Evolutionary conservation across 2,888 invertebrate species (phyloP), one percentile per base, ranked within the genome.

Genomic region (Dorcus hopei): DNA sequence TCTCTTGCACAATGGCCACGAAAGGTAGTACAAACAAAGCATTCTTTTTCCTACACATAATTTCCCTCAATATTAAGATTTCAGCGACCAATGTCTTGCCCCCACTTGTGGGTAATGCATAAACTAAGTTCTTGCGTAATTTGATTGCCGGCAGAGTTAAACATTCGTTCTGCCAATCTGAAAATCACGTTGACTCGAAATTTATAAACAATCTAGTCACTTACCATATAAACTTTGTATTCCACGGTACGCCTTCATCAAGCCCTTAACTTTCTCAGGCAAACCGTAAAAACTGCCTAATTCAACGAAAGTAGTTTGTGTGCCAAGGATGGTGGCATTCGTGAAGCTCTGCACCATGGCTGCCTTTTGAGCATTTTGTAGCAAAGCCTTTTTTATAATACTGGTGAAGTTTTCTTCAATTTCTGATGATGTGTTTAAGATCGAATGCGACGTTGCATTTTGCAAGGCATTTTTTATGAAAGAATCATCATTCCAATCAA

Each of bases 31-130:
- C 87, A 66, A 98, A 91, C 19, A 98, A 78, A 9, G 88, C 93
- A 83, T 96, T 93, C 67, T 85, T 88, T 71, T 88, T 87, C 54
- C 87, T 83, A 64, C 90, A 89, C 8, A 97, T 77, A 5, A 97
- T 80, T 80, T 97, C 94, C 45, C 88, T 82, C 14, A 97, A 79
- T 83, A 98, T 95, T 49, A 98, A 81, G 59, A 98, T 90, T 79
- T 98, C 98, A 0, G 98, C 97, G 9, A 98, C 96, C 33, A 98
- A 80, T 1, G 98, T 98, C 81, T 98, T 98, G 0, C 97, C 98
- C 1, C 97, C 97, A 73, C 97, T 96, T 0, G 97, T 98, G 0
- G 98, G 97, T 43, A 97, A 77, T 0, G 95, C 93, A 73, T 97
- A 95, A 60, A 98, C 89, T 45, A 97, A 82, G 80, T 98, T 98